Evolutionary conservation across 2,797 vertebrate species (phyloP), one percentile per base, ranked within the genome.

Genomic region (Lithobates sylvaticus): DNA sequence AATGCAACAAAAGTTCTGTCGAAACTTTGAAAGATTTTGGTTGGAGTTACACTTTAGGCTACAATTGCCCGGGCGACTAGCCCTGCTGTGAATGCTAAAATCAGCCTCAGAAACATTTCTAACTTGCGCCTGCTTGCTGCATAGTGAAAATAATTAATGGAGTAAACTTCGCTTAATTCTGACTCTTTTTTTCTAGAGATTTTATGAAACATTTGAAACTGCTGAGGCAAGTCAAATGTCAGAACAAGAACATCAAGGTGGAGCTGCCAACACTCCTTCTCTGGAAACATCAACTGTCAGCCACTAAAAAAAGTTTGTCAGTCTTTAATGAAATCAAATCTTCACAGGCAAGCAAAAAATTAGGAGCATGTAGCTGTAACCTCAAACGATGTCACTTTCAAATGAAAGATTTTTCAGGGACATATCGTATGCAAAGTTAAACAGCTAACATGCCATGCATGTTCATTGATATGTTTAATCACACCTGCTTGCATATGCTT

Each of bases 241-340:
- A n/a, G 54, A 61, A 61, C 54, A 44, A 84, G 70, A 72, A 72
- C 76, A 70, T 44, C 64, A 69, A 69, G 67, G 16, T 58, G 74
- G 68, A 13, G 23, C 26, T 23, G 47, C 44, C 5, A 50, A 70
- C 9, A 29, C 75, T 18, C 44, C 65, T 18, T 39, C 39, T 39
- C 29, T 84, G 16, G 50, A 58, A 58, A 58, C 5, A 36, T 26
- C 54, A 7, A 36, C n/a, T 36, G 10, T 50, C 36, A 44, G 10
- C 16, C 2, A 10, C 26, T 29, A 47, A 68, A 79, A 27, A 69
- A 34, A 5, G 16, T 29, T 32, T 61, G 54, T 61, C 18, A 15
- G 16, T 32, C 67, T 6, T 6, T 15, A 69, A 69, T 69, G 6
- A 69, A 69, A 34, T 69, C 12, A 34, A 61, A 23, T 61, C 21